Evolutionary conservation across 1,140 invertebrate genomes (phyloP), one percentile per base, ranked within the genome.

Genomic region (Conus ventricosus): DNA sequence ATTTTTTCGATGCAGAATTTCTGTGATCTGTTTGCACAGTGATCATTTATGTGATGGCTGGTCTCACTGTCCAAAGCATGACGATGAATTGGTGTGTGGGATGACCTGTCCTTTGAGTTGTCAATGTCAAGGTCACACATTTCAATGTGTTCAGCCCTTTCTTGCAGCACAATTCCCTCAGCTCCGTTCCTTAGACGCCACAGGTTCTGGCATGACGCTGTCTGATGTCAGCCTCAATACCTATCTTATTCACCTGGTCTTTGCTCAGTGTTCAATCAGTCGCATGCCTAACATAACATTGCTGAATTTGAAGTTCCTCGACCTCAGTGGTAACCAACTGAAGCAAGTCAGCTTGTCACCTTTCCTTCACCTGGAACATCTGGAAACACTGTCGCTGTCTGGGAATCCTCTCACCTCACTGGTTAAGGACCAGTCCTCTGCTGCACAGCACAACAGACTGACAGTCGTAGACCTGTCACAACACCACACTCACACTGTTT

Each of bases 91-190:
- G 39, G 0, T 80, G 75, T 84, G 81, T 25, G 88, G 71, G 63
- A n/a, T 85, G 60, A 63, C 39, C 60, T 63, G 60, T 20, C 60
- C 60, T 95, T 91, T 57, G 93, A 75, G 25, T 63, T 89, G 86
- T 53, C 60, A 54, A 15, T 89, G 81, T 76, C 39, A 20, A 60
- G 67, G 27, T 67, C 57, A 60, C 60, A 54, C 78, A 20, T 39
- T 51, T 83, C 51, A 80, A 25, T 11, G 84, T 82, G 25, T 7
- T 82, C 15, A 53, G 25, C n/a, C 20, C 25, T 20, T 57, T 78
- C 23, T 25, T 53, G 25, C 25, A 67, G 25, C 67, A 54, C 11
- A 27, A 55, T 27, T 75, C 80, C 55, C n/a, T 53, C 39, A 27
- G 55, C 4, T 63, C 60, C 60, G 60, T 63, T 63, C 0, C 60